phyloP scores from a whole-genome alignment of 2,888 invertebrate genomes.

The Eristalis pertinax region DNA sequence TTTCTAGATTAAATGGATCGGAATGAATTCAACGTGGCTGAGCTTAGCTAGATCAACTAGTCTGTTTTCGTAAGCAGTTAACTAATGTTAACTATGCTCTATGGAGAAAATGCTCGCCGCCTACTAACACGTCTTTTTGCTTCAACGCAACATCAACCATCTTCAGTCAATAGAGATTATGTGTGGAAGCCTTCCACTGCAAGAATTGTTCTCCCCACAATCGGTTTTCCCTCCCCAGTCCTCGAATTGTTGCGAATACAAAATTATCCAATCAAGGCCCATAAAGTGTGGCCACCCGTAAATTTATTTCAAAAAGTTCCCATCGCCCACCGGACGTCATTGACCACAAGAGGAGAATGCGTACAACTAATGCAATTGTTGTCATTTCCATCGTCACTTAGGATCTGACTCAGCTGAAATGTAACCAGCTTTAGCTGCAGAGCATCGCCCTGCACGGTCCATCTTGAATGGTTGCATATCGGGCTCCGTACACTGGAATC shows the following conservation, averaged over 20 bases:
- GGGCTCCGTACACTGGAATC: background rate
- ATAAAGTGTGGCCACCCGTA: constrained; percentile 55
- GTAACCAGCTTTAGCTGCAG: background rate
- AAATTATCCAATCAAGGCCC: constrained; percentile 58
- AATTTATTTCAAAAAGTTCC: constrained; percentile 43
- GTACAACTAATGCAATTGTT: constrained; percentile 68
- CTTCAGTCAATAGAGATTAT: too few relatives aligned
- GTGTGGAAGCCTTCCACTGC: background rate
- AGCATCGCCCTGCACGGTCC: background rate
- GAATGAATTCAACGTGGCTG: too few relatives aligned
- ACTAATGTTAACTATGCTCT: too few relatives aligned
- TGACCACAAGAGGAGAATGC: constrained; percentile 58
- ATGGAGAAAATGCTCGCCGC: too few relatives aligned
- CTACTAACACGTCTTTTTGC: too few relatives aligned
- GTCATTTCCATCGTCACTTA: constrained; percentile 44
- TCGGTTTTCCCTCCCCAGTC: background rate
- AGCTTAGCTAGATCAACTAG: too few relatives aligned
- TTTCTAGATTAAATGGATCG: too few relatives aligned
- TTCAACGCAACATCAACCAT: too few relatives aligned
- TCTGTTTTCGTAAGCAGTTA: too few relatives aligned
- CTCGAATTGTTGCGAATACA: constrained; percentile 51
- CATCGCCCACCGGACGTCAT: background rate
- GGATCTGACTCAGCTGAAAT: constrained; percentile 48
- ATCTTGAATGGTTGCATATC: background rate
- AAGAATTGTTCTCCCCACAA: background rate